These are phyloP conservation scores for Chromis chromis DNA, from an alignment of 2,797 vertebrate genomes.

Conservation along the genomic window DNA sequence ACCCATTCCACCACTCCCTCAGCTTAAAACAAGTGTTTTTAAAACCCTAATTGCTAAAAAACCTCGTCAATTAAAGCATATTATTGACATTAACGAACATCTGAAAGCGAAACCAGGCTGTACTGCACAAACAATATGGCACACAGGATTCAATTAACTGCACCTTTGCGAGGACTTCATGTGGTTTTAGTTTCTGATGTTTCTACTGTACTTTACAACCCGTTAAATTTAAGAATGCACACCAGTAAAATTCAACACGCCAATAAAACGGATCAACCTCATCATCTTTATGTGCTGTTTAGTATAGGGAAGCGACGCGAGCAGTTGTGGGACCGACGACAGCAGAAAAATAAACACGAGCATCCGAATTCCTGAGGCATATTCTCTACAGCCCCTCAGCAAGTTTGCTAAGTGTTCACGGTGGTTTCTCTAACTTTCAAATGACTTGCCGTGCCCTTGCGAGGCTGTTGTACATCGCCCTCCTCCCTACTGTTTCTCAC, in stretches of 20 bases:
- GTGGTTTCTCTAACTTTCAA: conserved; percentile 20
- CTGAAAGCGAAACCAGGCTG: too few species aligned
- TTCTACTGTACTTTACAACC: background rate
- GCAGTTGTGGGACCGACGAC: background rate
- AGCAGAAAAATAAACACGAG: background rate
- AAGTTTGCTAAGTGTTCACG: conserved; percentile 7
- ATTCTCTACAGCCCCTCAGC: background rate
- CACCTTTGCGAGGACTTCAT: background rate
- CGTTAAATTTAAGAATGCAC: too few species aligned
- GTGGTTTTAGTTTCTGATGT: background rate
- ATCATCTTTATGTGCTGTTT: background rate
- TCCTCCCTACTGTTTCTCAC: conserved; percentile 84
- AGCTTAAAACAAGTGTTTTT: too few species aligned
- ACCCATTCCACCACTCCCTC: too few species aligned
- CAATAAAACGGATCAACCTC: too few species aligned
- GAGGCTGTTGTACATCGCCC: conserved; percentile 14
- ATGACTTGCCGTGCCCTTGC: conserved; percentile 25
- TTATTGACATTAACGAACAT: too few species aligned
- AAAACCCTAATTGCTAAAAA: too few species aligned
- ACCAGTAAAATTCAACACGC: too few species aligned
- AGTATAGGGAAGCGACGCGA: background rate
- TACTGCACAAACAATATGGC: too few species aligned
- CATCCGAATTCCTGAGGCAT: background rate
- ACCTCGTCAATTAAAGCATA: too few species aligned
- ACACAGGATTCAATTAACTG: too few species aligned